Evolutionary conservation across 2,797 vertebrate genomes (phyloP), one percentile per base, ranked within the genome.

Genomic region (Amblyopsis hoosieri): DNA sequence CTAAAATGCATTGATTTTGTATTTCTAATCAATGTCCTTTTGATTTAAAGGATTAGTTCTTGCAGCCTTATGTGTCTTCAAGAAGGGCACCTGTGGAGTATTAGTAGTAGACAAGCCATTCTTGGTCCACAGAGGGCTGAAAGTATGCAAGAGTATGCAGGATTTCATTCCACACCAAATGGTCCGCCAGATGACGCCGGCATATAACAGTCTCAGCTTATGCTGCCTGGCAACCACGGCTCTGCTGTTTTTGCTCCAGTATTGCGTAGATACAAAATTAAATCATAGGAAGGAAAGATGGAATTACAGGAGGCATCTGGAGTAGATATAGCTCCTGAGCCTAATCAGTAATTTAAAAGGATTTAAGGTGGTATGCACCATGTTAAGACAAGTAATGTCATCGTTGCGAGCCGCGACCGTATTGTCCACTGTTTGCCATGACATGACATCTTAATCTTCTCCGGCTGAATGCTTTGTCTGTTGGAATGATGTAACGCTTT

Each of bases 191-290:
- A 7, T 42, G 37, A 42, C 37, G 23, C 23, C 23, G 9, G 37
- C 7, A 74, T 72, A 72, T 73, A 70, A 83, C 81, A 85, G 84
- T 82, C 67, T 84, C 83, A 85, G 77, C 75, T 73, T 80, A 88
- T 84, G 87, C 88, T 86, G 87, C 87, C 80, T 80, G 85, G 87
- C 87, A 90, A 90, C 89, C 55, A 69, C 65, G 71, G 74, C 76
- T 59, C 82, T 84, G 81, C 66, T 84, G 82, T 84, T 89, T 89
- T 84, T 80, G 84, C 71, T 78, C 72, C 78, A 83, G 70, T 80
- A 85, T 78, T 84, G 83, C 85, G 82, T 84, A 62, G 85, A 84
- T 83, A 89, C 85, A 82, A 83, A 83, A 75, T 75, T 71, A 78
- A 52, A 82, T 73, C 81, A 72, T 57, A 74, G 80, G 73, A 80